A percentile compares a stretch with the other conserved stretches of the same genome.
Evolutionary conservation across 2,888 invertebrate genomes (phyloP).

Genomic region (Eledona agricola): DNA sequence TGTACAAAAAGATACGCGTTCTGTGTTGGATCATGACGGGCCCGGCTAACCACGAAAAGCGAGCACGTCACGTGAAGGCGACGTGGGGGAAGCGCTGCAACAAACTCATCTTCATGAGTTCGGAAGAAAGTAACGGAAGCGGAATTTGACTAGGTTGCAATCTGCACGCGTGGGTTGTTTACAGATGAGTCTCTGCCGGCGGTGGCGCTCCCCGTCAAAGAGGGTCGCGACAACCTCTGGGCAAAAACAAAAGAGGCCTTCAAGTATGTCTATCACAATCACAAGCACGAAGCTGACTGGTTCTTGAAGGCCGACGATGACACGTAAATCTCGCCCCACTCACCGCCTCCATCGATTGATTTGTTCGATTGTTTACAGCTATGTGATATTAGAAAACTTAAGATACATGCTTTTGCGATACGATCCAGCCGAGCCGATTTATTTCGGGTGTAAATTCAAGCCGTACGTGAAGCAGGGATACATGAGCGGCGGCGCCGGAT

Average conservation of each 20-base stretch:
- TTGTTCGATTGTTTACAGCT: constrained; percentile 70
- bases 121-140: constrained; percentile 76
- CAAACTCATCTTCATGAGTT: constrained; percentile 87
- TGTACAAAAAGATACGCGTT: constrained; percentile 81
- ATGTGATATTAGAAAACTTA: constrained; percentile 94
- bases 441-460: constrained; percentile 91
- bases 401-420: constrained; percentile 87
- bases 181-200: constrained; percentile 79
- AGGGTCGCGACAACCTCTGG: constrained; percentile 95
- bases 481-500: constrained; percentile 94
- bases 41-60: constrained; percentile 87
- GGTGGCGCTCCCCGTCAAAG: constrained; percentile 82
- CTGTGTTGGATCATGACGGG: constrained; percentile 98
- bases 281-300: constrained; percentile 91
- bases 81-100: constrained; percentile 97
- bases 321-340: constrained; percentile 71
- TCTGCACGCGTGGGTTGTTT: constrained; percentile 38
- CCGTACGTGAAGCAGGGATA: constrained; percentile 86
- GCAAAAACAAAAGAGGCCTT: constrained; percentile 97
- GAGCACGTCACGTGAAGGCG: constrained; percentile 93
- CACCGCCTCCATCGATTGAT: too few species aligned
- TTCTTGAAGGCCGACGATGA: constrained; percentile 99
- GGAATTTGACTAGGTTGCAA: too few species aligned
- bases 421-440: constrained; percentile 78
- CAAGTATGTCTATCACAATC: constrained; percentile 84